These are phyloP conservation scores for Metellina segmentata DNA, from an alignment of 2,888 invertebrate genomes.

Conservation along the genomic window DNA sequence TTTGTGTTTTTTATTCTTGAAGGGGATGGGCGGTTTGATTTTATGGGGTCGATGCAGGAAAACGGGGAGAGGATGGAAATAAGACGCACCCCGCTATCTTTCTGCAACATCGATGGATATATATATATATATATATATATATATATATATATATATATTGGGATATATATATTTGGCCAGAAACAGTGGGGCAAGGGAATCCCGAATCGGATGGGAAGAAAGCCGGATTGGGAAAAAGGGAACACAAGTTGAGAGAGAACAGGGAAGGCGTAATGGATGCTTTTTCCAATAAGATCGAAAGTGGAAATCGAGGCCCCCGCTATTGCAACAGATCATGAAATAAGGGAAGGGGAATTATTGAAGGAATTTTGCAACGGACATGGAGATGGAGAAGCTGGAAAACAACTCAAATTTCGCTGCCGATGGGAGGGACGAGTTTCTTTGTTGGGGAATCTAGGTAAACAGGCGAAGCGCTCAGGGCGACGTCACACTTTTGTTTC, in stretches of 20 bases:
- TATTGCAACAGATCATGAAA: slow-evolving; percentile 73
- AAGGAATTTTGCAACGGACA: slow-evolving; percentile 43
- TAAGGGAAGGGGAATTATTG: slow-evolving; percentile 52
- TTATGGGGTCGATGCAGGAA: neutral
- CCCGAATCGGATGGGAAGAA: neutral
- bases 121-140: slow-evolving; percentile 33
- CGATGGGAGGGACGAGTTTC: too few species aligned
- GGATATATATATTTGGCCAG: slow-evolving; percentile 19
- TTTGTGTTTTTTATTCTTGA: neutral
- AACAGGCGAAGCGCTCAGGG: too few species aligned
- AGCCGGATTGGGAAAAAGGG: slow-evolving; percentile 7
- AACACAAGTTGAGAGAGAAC: neutral
- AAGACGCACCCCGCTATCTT: slow-evolving; percentile 45
- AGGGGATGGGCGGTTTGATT: neutral
- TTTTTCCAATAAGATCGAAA: slow-evolving; percentile 75
- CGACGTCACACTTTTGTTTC: too few species aligned
- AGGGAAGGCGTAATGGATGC: slow-evolving; percentile 60
- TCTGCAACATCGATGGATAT: slow-evolving; percentile 20
- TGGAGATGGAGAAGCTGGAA: slow-evolving; percentile 7
- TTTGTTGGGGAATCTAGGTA: too few species aligned
- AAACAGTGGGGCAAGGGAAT: too few species aligned
- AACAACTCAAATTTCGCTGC: neutral
- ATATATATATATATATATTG: slow-evolving; percentile 47
- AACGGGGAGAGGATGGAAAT: slow-evolving; percentile 32
- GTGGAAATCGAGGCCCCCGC: slow-evolving; percentile 64